These are phyloP conservation scores for Upupa epops DNA, from an alignment of 2,113 vertebrate genomes.

Conservation along the genomic window DNA sequence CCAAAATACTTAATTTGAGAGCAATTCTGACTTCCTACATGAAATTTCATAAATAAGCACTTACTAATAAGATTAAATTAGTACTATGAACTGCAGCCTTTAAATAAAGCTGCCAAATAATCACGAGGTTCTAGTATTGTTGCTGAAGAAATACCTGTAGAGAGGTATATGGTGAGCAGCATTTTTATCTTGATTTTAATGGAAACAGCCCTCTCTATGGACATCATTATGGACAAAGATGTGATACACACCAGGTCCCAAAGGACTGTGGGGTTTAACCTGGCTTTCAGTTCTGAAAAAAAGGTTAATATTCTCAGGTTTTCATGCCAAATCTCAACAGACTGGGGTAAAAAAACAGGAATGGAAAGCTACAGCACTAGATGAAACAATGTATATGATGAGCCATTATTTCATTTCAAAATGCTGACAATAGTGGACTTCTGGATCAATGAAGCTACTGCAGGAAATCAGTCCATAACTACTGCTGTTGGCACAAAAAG, in stretches of 20 bases:
- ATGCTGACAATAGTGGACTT: background rate
- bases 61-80: background rate
- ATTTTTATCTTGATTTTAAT: background rate
- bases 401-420: background rate
- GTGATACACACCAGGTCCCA: background rate
- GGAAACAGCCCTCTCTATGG: background rate
- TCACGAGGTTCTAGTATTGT: background rate
- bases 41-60: background rate
- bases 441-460: background rate
- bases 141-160: background rate
- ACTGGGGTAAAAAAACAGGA: background rate
- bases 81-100: background rate
- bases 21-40: background rate
- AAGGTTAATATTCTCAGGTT: background rate
- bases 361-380: background rate
- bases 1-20: slow-evolving; percentile 5
- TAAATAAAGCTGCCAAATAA: background rate
- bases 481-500: background rate
- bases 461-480: background rate
- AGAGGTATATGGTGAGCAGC: background rate
- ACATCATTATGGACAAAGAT: background rate
- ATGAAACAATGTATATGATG: background rate
- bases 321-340: background rate
- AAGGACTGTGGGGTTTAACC: background rate
- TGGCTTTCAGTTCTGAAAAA: background rate